Conservation (phyloP, 1,140 invertebrate species). For the Lerema accius region DNA sequence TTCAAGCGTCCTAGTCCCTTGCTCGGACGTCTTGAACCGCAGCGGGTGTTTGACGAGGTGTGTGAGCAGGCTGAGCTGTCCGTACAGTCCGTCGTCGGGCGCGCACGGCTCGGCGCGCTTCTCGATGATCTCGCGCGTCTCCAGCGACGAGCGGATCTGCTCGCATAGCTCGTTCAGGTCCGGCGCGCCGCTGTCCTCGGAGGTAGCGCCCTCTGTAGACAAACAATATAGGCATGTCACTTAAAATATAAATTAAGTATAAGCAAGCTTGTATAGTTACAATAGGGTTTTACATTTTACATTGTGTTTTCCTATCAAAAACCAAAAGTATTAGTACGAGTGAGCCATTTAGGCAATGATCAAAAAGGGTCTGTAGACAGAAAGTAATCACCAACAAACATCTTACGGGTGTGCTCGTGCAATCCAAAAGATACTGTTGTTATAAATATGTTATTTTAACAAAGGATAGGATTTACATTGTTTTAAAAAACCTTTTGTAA, state of each 20-base stretch:
- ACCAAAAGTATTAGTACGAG: too few species aligned
- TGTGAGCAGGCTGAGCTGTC: constrained; percentile 92
- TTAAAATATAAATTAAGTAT: too few species aligned
- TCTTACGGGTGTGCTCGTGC: too few species aligned
- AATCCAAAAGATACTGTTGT: neutral
- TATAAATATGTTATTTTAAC: neutral
- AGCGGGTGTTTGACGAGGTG: constrained; percentile 95
- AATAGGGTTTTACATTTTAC: too few species aligned
- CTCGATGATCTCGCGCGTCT: constrained; percentile 91
- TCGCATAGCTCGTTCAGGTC: constrained; percentile 87
- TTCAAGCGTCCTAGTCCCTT: constrained; percentile 89
- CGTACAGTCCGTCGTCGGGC: constrained; percentile 95
- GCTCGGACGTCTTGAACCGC: constrained; percentile 91
- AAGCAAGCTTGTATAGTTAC: too few species aligned
- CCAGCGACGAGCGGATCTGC: constrained; percentile 89
- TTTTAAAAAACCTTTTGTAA: too few species aligned
- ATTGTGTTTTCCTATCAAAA: too few species aligned
- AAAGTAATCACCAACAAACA: too few species aligned
- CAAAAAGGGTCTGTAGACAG: too few species aligned
- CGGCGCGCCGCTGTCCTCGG: constrained; percentile 75
- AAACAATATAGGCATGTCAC: too few species aligned
- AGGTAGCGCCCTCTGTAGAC: constrained; percentile 76
- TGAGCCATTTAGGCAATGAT: too few species aligned
- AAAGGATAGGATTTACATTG: too few species aligned
- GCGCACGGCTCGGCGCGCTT: constrained; percentile 89